Evolutionary conservation across 2,888 invertebrate genomes (phyloP).

Genomic region (Chymomyza amoena): DNA sequence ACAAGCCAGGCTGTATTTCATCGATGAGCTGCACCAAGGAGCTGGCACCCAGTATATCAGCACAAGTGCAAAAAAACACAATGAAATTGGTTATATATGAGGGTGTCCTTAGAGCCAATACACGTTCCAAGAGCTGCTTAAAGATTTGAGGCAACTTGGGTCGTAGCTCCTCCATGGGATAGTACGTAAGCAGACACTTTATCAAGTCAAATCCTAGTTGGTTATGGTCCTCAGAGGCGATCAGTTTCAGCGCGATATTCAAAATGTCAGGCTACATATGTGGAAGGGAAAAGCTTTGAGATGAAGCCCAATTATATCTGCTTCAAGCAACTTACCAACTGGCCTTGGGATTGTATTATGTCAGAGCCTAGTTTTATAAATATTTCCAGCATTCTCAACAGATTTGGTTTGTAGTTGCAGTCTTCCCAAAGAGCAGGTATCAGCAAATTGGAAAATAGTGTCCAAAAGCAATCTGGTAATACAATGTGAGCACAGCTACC

Average conservation of each 20-base stretch:
- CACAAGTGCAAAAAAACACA: conserved; percentile 86
- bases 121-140: conserved; percentile 92
- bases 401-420: no score
- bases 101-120: conserved; percentile 95
- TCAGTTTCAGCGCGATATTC: conserved; percentile 97
- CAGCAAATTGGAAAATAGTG: no score
- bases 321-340: conserved; percentile 82
- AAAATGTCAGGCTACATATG: conserved; percentile 87
- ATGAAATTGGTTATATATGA: conserved; percentile 95
- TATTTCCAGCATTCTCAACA: no score
- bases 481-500: no score
- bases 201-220: conserved; percentile 97
- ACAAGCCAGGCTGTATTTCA: conserved; percentile 93
- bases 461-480: no score
- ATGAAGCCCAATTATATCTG: conserved; percentile 20
- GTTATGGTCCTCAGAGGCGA: conserved; percentile 96
- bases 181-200: conserved; percentile 89
- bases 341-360: conserved; percentile 85
- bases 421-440: no score
- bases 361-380: conserved; percentile 87
- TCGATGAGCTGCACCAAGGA: conserved; percentile 89
- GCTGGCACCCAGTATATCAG: conserved; percentile 88
- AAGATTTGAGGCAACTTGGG: conserved; percentile 92
- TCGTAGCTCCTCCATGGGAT: conserved; percentile 87
- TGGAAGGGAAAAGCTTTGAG: conserved; percentile 57